Evolutionary conservation across 2,888 invertebrate genomes (phyloP).

Genomic region (Lithophane ornitopus): DNA sequence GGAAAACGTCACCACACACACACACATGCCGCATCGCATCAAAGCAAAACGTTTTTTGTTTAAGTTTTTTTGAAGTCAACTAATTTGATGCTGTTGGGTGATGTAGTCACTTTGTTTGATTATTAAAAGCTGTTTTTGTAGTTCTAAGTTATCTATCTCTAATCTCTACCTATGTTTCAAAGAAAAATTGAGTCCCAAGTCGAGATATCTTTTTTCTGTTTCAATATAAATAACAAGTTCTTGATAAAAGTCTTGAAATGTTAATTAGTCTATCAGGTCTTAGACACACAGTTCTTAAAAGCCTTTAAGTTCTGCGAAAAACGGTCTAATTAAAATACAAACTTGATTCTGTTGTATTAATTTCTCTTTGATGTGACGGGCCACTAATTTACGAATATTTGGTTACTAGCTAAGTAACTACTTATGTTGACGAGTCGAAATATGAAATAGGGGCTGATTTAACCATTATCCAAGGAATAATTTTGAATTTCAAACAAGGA

Average conservation of each 20-base stretch:
- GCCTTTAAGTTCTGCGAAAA: constrained; percentile 12
- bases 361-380: constrained; percentile 14
- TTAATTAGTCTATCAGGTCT: background rate
- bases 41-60: background rate
- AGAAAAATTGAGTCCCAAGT: background rate
- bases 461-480: background rate
- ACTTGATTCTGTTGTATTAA: constrained; percentile 22
- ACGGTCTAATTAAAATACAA: constrained; percentile 24
- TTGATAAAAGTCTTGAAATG: background rate
- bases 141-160: too few relatives aligned
- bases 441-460: background rate
- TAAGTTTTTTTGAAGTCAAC: background rate
- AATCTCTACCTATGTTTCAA: background rate
- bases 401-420: background rate
- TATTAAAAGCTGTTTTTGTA: background rate
- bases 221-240: background rate
- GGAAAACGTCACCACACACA: constrained; percentile 43
- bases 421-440: background rate
- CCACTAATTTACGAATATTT: background rate
- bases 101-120: background rate
- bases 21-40: background rate
- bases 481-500: too few relatives aligned
- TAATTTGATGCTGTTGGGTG: background rate
- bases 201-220: background rate
- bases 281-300: background rate